Conservation (phyloP, 1,140 invertebrate species). For the Drosophila parabipectinata region DNA sequence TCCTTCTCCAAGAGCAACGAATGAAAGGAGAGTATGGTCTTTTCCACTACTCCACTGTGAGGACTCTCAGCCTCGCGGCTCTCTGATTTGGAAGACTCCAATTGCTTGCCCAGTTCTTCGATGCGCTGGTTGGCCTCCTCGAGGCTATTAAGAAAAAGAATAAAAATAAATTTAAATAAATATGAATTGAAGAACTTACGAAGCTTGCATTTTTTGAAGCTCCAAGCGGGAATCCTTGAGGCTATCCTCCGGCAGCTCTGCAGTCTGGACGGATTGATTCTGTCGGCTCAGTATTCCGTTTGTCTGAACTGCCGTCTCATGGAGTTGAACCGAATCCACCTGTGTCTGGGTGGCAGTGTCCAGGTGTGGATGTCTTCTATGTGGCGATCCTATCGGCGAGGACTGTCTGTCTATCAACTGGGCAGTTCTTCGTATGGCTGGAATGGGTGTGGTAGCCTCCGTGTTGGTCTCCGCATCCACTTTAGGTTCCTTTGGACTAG, state of each 20-base stretch:
- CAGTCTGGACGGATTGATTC: slow-evolving; percentile 62
- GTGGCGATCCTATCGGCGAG: slow-evolving; percentile 71
- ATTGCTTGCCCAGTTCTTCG: slow-evolving; percentile 46
- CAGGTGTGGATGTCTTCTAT: slow-evolving; percentile 1
- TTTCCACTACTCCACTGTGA: slow-evolving; percentile 67
- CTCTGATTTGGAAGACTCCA: slow-evolving; percentile 26
- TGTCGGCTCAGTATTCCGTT: slow-evolving; percentile 25
- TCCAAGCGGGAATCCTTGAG: slow-evolving; percentile 11
- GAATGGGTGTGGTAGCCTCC: slow-evolving; percentile 51
- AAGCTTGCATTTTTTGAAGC: slow-evolving; percentile 31
- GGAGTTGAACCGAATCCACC: slow-evolving; percentile 11
- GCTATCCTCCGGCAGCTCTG: slow-evolving; percentile 8
- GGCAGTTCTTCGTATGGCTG: slow-evolving; percentile 58
- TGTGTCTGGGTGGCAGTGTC: slow-evolving; percentile 57
- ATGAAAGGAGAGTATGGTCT: slow-evolving; percentile 81
- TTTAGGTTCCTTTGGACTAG: not conserved
- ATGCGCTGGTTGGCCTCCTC: slow-evolving; percentile 53
- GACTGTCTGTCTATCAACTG: slow-evolving; percentile 68
- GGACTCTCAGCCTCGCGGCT: slow-evolving; percentile 54
- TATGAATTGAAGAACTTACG: slow-evolving; percentile 18
- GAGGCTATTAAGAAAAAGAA: slow-evolving; percentile 22
- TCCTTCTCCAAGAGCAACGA: slow-evolving; percentile 79
- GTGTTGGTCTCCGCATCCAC: slow-evolving; percentile 69
- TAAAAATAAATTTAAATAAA: not conserved
- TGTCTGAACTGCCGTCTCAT: slow-evolving; percentile 62